These are phyloP conservation scores for Hylaeus anthracinus DNA, from an alignment of 1,140 invertebrate species.

Conservation along the genomic window DNA sequence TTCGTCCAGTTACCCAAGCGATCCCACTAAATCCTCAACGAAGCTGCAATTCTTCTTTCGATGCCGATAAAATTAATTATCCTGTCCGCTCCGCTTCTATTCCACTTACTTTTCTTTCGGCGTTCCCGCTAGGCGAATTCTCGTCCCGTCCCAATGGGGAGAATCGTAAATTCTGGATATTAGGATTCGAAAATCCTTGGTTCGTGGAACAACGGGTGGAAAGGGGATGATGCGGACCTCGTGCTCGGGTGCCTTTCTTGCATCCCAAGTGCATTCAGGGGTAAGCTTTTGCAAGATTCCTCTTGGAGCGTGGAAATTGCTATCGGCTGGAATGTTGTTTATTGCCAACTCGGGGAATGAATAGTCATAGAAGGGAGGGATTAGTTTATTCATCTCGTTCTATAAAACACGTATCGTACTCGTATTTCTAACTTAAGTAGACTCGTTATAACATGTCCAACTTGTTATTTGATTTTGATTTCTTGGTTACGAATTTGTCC, in stretches of 20 bases:
- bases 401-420: too few species aligned
- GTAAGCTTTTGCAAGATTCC: not conserved
- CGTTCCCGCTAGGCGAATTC: not conserved
- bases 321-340: not conserved
- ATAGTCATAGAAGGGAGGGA: not conserved
- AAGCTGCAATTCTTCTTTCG: constrained; percentile 54
- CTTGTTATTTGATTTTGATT: too few species aligned
- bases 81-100: constrained; percentile 39
- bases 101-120: constrained; percentile 20
- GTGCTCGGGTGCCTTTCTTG: not conserved
- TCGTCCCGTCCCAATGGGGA: not conserved
- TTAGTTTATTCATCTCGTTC: too few species aligned
- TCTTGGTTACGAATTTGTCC: too few species aligned
- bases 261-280: not conserved
- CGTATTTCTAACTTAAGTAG: too few species aligned
- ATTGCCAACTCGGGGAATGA: not conserved
- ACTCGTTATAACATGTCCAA: too few species aligned
- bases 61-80: constrained; percentile 63
- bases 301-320: not conserved
- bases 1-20: constrained; percentile 6
- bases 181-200: constrained; percentile 24
- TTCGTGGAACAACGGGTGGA: not conserved
- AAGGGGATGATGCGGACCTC: not conserved
- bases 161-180: constrained; percentile 50
- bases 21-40: constrained; percentile 42